Base-by-base conservation (phyloP, 2,797 vertebrate species). In the Geotrypetes seraphini region DNA sequence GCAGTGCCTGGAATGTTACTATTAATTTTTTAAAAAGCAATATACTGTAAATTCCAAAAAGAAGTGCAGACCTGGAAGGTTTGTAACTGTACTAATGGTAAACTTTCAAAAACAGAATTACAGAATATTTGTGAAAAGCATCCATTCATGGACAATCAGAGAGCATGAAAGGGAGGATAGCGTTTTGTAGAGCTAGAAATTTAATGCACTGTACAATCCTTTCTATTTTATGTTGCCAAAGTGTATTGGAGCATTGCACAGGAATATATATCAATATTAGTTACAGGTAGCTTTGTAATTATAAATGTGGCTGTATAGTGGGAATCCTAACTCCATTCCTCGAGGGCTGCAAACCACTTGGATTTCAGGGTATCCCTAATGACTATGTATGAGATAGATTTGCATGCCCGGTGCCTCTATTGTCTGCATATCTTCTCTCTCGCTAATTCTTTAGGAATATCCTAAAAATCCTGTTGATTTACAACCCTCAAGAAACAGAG, bases 1-100 rank as follows among this genome's bases (percentile, higher is more conserved):
- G 67, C 71, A 70, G 74, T 81, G 74, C 76, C 75, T 79, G 57
- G 57, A 79, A 68, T 63, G 43, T 74, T 71, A 61, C 53, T 36
- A 50, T 29, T 17, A 37, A 53, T n/a, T 25, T 28, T n/a, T 46
- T 57, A 40, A 48, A 66, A 69, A 72, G 67, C 71, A 76, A 71
- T 76, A 74, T 62, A n/a, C n/a, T n/a, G n/a, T n/a, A 69, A 77
- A 70, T 70, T 80, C 56, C 35, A 62, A 63, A 72, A 66, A 62
- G 28, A 52, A 47, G 35, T 56, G 43, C 53, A 40, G 44, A 64
- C 39, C 52, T 65, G 62, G 60, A 70, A 58, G 57, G 40, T 71
- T 66, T 60, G 34, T 61, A 61, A 63, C 54, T 68, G 57, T 61
- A 74, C 53, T 66, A 65, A 46, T 28, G 43, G 38, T 38, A 47